These are phyloP conservation scores for Diceros bicornis DNA, from an alignment of 2,797 vertebrate genomes.

Conservation along the genomic window DNA sequence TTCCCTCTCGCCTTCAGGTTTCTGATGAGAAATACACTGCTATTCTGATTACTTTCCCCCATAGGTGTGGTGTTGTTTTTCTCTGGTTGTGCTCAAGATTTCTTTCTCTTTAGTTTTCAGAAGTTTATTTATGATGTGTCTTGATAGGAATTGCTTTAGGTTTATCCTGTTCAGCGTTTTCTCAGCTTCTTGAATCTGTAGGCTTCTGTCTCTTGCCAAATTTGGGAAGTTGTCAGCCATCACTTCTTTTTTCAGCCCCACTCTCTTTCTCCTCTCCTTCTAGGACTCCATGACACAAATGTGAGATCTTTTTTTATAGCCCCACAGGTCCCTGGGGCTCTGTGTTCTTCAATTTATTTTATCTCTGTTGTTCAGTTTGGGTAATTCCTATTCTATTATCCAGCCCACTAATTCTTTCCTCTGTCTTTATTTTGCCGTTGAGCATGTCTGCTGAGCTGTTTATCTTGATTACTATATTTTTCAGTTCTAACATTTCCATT, in stretches of 20 bases:
- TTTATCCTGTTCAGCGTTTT: background rate
- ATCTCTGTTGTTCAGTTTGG: background rate
- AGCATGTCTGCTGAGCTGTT: background rate
- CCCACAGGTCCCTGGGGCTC: background rate
- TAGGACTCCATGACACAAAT: background rate
- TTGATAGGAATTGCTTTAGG: background rate
- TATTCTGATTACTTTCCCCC: background rate
- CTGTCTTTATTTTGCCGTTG: background rate
- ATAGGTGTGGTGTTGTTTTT: background rate
- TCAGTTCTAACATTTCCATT: background rate
- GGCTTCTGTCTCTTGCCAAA: background rate
- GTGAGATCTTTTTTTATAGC: background rate
- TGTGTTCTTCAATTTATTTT: background rate
- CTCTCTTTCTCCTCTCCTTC: background rate
- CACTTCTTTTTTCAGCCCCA: background rate
- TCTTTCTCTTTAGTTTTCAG: slow-evolving; percentile 3
- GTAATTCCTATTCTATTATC: background rate
- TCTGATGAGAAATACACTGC: background rate
- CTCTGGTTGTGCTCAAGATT: background rate
- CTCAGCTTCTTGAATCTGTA: slow-evolving; percentile 20
- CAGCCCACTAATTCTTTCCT: background rate
- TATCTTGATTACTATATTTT: background rate
- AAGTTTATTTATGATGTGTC: background rate
- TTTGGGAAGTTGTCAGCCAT: background rate
- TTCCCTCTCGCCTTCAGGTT: background rate